Evolutionary conservation across 2,797 vertebrate genomes (phyloP).

Genomic region (Catostomus latipinnis): DNA sequence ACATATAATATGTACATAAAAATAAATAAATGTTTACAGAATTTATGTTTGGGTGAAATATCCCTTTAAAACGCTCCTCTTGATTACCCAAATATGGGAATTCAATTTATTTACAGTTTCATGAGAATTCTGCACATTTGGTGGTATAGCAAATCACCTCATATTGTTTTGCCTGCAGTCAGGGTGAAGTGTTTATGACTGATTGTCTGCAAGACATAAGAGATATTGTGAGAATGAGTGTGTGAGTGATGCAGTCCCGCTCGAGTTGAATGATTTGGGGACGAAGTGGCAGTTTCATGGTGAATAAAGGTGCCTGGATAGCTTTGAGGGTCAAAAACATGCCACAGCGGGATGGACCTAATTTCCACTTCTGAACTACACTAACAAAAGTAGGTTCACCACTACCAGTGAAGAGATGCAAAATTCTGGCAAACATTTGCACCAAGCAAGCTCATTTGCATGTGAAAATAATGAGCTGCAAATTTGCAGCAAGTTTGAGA

Average conservation of each 20-base stretch:
- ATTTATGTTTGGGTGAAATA: too few relatives aligned
- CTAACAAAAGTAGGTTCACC: not conserved
- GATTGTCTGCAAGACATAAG: constrained; percentile 34
- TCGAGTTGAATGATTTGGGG: constrained; percentile 31
- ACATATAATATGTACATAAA: too few relatives aligned
- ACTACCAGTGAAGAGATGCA: too few relatives aligned
- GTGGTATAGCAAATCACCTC: constrained; percentile 26
- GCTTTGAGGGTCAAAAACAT: constrained; percentile 31
- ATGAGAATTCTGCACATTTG: constrained; percentile 25
- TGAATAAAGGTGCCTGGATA: constrained; percentile 11
- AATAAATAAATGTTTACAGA: too few relatives aligned
- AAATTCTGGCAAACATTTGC: too few relatives aligned
- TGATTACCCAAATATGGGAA: constrained; percentile 42
- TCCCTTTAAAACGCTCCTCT: constrained; percentile 25
- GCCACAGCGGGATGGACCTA: constrained; percentile 9
- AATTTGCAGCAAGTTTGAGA: too few relatives aligned
- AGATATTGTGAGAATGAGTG: constrained; percentile 7
- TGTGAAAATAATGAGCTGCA: too few relatives aligned
- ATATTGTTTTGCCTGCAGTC: constrained; percentile 3
- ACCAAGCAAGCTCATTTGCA: too few relatives aligned
- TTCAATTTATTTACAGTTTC: constrained; percentile 35
- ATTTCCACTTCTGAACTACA: constrained; percentile 33
- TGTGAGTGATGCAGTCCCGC: constrained; percentile 15
- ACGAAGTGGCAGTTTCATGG: constrained; percentile 43
- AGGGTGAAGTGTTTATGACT: constrained; percentile 38